Conservation (phyloP, 2,797 vertebrate genomes). For the Halcyon leucocephala region DNA sequence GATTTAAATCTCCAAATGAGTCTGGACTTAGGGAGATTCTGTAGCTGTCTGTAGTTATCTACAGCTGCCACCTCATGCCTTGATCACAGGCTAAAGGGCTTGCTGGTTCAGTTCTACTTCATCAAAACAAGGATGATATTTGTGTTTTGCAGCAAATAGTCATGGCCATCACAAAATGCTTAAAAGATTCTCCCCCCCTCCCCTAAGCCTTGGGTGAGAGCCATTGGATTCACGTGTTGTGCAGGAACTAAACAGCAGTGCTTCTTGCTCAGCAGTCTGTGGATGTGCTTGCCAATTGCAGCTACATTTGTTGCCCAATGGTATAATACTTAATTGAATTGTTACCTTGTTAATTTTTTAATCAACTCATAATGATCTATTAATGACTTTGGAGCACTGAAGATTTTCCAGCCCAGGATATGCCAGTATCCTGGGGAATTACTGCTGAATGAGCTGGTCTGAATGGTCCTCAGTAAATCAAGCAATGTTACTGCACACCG, state of each 20-base stretch:
- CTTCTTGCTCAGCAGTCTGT: background rate
- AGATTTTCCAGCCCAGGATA: constrained; percentile 15
- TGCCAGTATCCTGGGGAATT: background rate
- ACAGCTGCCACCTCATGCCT: background rate
- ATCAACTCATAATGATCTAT: constrained; percentile 32
- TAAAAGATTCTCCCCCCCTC: background rate
- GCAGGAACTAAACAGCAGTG: background rate
- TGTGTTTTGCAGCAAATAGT: background rate
- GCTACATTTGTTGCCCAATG: background rate
- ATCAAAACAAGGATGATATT: background rate
- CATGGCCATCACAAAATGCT: background rate
- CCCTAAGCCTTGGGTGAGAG: background rate
- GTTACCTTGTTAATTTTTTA: constrained; percentile 36
- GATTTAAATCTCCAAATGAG: background rate
- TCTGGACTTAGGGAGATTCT: background rate
- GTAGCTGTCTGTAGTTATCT: background rate
- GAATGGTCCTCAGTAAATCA: background rate
- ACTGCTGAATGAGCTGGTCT: background rate
- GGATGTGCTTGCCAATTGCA: background rate
- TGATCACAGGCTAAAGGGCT: background rate
- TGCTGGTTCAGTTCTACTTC: background rate
- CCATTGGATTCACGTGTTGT: rapidly evolving
- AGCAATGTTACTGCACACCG: background rate
- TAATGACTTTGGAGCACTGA: constrained; percentile 27
- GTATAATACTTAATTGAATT: background rate